phyloP scores from a whole-genome alignment of 2,113 vertebrate species.

The Phainopepla nitens region DNA sequence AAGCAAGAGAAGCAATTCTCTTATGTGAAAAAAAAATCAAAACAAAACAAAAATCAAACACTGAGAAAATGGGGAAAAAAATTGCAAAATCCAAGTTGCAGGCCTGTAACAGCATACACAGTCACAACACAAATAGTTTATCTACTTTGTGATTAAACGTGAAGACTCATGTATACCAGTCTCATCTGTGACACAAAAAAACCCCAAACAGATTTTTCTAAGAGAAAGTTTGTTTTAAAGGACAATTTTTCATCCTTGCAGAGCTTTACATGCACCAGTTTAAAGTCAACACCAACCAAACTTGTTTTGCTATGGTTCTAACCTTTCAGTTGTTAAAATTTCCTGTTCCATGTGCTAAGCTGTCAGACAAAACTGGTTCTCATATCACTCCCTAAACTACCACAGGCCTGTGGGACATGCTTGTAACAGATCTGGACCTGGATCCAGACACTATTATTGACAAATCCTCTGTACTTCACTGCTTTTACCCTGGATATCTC shows the following conservation, averaged over 20 bases:
- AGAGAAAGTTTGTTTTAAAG: neutral
- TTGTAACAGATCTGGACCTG: neutral
- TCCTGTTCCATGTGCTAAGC: neutral
- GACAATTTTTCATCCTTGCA: neutral
- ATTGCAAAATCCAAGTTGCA: neutral
- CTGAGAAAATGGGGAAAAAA: neutral
- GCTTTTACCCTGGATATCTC: neutral
- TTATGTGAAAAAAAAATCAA: neutral
- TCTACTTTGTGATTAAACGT: neutral
- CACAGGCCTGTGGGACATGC: fast-evolving
- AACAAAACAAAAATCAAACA: neutral
- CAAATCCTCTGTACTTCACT: neutral
- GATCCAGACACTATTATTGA: neutral
- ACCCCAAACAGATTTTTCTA: neutral
- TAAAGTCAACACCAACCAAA: neutral
- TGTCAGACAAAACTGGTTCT: neutral
- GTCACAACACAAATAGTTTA: neutral
- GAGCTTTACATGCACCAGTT: neutral
- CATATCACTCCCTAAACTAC: neutral
- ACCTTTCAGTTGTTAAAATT: neutral
- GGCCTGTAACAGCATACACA: neutral
- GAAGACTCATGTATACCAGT: neutral
- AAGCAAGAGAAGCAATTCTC: neutral
- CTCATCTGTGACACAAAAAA: neutral
- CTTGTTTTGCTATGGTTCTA: neutral